phyloP scores from a whole-genome alignment of 2,797 vertebrate species.

The Halcyon smyrnensis region DNA sequence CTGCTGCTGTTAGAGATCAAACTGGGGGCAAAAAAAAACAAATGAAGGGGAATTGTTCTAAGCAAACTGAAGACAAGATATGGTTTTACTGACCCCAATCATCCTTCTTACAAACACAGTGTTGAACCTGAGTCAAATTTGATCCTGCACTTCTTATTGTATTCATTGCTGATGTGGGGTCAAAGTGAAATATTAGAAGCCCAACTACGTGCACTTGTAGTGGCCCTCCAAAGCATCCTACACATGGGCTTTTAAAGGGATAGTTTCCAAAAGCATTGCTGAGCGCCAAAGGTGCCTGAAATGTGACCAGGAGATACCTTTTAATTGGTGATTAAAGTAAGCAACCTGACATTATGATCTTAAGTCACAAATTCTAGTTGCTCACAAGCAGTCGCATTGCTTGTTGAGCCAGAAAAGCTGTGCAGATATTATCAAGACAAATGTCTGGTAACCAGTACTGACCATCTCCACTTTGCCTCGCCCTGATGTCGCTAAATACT shows the following conservation, averaged over 20 bases:
- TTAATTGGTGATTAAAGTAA: not conserved
- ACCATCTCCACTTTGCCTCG: not conserved
- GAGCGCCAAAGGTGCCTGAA: not conserved
- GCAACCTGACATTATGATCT: not conserved
- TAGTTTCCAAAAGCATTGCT: not conserved
- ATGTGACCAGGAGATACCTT: not conserved
- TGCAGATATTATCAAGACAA: not conserved
- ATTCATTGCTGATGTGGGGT: not conserved
- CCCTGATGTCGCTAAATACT: not conserved
- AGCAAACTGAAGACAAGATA: constrained; percentile 19
- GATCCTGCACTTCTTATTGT: not conserved
- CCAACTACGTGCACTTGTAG: not conserved
- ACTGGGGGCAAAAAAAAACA: not conserved
- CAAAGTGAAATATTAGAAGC: not conserved
- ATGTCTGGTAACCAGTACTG: not conserved
- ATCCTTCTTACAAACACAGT: not conserved
- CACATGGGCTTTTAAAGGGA: not conserved
- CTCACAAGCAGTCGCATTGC: not conserved
- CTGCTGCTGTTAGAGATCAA: not conserved
- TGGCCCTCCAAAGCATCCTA: not conserved
- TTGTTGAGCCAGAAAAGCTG: not conserved
- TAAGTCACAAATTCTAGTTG: not conserved
- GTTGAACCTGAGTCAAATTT: not conserved
- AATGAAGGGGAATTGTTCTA: not conserved
- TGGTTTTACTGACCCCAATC: not conserved